Percentiles rank a stretch among this genome's conserved stretches.
Evolutionary conservation across 1,140 invertebrate species (phyloP).

Genomic region (Carposina sasakii): DNA sequence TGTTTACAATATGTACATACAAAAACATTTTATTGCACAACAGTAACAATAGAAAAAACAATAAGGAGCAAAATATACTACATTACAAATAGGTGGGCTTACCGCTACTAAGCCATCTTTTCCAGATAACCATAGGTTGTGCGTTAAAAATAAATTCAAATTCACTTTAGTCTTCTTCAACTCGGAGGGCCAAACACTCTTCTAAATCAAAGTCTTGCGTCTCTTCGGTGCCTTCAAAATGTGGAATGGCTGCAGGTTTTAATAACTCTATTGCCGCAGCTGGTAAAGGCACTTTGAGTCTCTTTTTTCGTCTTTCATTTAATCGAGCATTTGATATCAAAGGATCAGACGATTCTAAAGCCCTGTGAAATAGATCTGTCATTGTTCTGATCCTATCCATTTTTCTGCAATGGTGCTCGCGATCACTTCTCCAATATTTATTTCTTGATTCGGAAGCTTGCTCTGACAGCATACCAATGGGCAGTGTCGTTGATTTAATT

Average conservation of each 20-base stretch:
- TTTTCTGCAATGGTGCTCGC: conserved; percentile 22
- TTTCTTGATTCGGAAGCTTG: conserved; percentile 44
- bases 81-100: too few relatives aligned
- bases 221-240: too few relatives aligned
- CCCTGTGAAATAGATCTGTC: conserved; percentile 5
- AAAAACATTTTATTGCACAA: too few relatives aligned
- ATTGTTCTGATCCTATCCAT: conserved; percentile 1
- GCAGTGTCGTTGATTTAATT: conserved; percentile 16
- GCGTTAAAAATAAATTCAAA: too few relatives aligned
- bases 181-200: too few relatives aligned
- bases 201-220: too few relatives aligned
- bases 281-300: neutral
- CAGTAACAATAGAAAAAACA: too few relatives aligned
- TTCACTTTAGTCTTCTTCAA: too few relatives aligned
- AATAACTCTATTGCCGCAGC: neutral
- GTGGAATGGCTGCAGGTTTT: neutral
- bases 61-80: too few relatives aligned
- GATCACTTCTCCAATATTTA: conserved; percentile 31
- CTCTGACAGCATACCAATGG: conserved; percentile 43
- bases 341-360: conserved; percentile 3
- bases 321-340: conserved; percentile 1
- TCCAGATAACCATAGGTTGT: too few relatives aligned
- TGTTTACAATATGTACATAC: too few relatives aligned
- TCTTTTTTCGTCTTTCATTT: neutral
- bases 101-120: too few relatives aligned